Evolutionary conservation across 2,888 invertebrate genomes (phyloP).

Genomic region (Petrolisthes manimaculis): DNA sequence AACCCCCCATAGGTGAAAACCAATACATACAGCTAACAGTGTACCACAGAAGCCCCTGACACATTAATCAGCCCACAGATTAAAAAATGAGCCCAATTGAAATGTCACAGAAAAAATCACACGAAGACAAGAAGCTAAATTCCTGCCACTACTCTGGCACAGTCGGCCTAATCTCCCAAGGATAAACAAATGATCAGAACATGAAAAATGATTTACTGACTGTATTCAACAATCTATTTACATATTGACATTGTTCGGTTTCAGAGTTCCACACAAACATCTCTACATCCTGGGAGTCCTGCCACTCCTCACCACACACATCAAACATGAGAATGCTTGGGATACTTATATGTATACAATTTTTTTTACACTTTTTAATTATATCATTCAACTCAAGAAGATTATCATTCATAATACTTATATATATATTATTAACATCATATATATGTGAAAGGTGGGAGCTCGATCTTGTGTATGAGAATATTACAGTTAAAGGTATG

Average conservation of each 20-base stretch:
- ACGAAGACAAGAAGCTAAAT: no score
- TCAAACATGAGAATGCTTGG: constrained; percentile 62
- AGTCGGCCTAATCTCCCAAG: neutral
- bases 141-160: neutral
- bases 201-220: constrained; percentile 61
- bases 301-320: constrained; percentile 47
- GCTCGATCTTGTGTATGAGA: neutral
- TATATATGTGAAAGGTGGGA: constrained; percentile 53
- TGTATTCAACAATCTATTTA: constrained; percentile 61
- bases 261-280: constrained; percentile 54
- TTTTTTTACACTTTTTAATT: constrained; percentile 27
- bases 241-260: constrained; percentile 58
- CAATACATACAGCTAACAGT: no score
- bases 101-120: no score
- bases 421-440: constrained; percentile 28
- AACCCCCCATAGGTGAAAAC: no score
- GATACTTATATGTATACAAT: constrained; percentile 52
- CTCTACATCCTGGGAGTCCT: constrained; percentile 43
- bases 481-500: neutral
- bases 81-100: no score
- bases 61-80: no score
- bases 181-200: neutral
- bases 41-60: no score
- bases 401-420: constrained; percentile 52
- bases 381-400: constrained; percentile 44